These are phyloP conservation scores for Melozone crissalis DNA, from an alignment of 2,113 vertebrate genomes.

Conservation along the genomic window DNA sequence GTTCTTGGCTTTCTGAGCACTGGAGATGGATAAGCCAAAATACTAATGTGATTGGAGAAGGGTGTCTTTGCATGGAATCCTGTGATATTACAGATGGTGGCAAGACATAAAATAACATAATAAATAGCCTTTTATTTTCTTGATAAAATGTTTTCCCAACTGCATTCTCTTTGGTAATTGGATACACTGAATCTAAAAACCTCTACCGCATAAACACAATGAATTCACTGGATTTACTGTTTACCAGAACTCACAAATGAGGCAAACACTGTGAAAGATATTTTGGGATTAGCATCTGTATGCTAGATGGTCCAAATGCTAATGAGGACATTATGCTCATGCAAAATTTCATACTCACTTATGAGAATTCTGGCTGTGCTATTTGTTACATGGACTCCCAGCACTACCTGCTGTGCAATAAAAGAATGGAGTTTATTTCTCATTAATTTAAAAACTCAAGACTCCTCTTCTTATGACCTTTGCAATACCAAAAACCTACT, in stretches of 20 bases:
- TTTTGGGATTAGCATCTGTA: constrained; percentile 52
- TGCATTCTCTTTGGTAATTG: not conserved
- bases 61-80: not conserved
- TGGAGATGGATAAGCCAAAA: not conserved
- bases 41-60: not conserved
- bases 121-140: not conserved
- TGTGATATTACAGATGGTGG: constrained; percentile 20
- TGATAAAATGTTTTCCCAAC: not conserved
- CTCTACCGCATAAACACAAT: not conserved
- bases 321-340: not conserved
- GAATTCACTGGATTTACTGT: not conserved
- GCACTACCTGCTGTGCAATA: not conserved
- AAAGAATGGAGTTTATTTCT: not conserved
- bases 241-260: constrained; percentile 31
- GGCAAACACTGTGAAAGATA: constrained; percentile 9
- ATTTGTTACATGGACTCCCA: not conserved
- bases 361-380: not conserved
- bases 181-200: constrained; percentile 1
- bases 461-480: not conserved
- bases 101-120: constrained; percentile 19
- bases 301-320: constrained; percentile 24
- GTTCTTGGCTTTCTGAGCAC: not conserved
- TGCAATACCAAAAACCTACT: not conserved
- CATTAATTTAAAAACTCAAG: not conserved
- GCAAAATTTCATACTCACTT: not conserved